A percentile compares a stretch with the other conserved stretches of the same genome.
Conservation (phyloP, 1,140 invertebrate genomes). For the Drusus annulatus region DNA sequence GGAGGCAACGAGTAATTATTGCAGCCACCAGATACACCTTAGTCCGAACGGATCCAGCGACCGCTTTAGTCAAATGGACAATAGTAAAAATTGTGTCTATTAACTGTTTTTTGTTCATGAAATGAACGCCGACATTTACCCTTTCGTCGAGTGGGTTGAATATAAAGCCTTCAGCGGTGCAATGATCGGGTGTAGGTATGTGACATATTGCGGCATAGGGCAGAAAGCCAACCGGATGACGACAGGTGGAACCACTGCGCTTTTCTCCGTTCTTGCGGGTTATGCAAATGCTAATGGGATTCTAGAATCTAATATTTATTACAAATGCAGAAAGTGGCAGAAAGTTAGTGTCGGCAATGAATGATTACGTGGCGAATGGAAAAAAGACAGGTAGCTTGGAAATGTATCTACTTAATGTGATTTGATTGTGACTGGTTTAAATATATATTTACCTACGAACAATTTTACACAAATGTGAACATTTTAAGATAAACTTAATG, state of each 20-base stretch:
- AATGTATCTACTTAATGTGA: neutral
- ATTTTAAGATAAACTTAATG: neutral
- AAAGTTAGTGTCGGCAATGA: neutral
- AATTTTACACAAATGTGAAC: neutral
- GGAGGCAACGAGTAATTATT: conserved; percentile 18
- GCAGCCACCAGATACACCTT: conserved; percentile 10
- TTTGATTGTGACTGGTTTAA: neutral
- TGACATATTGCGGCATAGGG: conserved; percentile 41
- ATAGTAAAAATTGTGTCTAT: neutral
- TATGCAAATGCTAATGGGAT: conserved; percentile 42
- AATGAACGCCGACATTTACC: neutral
- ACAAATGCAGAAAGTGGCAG: conserved; percentile 17
- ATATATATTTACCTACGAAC: neutral
- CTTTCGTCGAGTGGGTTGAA: neutral
- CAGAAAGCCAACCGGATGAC: conserved; percentile 39
- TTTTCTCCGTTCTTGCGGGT: conserved; percentile 31
- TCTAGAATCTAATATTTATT: conserved; percentile 18
- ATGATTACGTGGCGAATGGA: neutral
- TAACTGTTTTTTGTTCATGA: neutral
- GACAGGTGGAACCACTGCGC: conserved; percentile 44
- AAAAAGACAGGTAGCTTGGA: neutral
- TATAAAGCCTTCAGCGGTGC: neutral
- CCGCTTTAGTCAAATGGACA: neutral
- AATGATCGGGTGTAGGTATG: neutral
- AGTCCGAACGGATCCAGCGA: neutral